These are phyloP conservation scores for Homarus americanus DNA, from an alignment of 1,140 invertebrate species.

Conservation along the genomic window DNA sequence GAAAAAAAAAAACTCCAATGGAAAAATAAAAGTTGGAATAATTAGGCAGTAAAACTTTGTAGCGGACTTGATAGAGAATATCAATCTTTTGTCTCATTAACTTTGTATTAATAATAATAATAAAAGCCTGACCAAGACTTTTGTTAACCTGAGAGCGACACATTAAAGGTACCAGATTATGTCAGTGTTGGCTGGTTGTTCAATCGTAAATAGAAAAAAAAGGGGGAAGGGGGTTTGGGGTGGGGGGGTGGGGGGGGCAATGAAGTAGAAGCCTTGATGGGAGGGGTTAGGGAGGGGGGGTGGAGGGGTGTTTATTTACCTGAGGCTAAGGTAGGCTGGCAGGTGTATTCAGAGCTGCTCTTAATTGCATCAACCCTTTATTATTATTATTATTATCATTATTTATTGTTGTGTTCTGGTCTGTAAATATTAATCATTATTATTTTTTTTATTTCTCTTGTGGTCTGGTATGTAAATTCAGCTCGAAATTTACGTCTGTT, in stretches of 20 bases:
- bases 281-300: neutral
- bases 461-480: too few species aligned
- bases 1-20: neutral
- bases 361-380: too few species aligned
- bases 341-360: too few species aligned
- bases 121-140: slow-evolving; percentile 29
- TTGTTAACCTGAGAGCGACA: slow-evolving; percentile 14
- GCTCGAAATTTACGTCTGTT: too few species aligned
- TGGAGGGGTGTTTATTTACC: too few species aligned
- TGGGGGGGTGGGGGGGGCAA: neutral
- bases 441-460: too few species aligned
- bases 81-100: slow-evolving; percentile 31
- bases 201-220: too few species aligned
- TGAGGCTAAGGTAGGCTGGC: too few species aligned
- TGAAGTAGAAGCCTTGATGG: neutral
- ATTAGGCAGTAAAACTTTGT: neutral
- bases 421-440: too few species aligned
- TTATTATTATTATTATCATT: too few species aligned
- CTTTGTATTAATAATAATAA: slow-evolving; percentile 3
- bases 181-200: slow-evolving; percentile 41
- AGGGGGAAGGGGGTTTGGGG: neutral
- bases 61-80: neutral
- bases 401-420: too few species aligned
- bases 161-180: slow-evolving; percentile 16
- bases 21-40: slow-evolving; percentile 14